phyloP scores from a whole-genome alignment of 2,797 vertebrate genomes.

The Babyrousa celebensis region DNA sequence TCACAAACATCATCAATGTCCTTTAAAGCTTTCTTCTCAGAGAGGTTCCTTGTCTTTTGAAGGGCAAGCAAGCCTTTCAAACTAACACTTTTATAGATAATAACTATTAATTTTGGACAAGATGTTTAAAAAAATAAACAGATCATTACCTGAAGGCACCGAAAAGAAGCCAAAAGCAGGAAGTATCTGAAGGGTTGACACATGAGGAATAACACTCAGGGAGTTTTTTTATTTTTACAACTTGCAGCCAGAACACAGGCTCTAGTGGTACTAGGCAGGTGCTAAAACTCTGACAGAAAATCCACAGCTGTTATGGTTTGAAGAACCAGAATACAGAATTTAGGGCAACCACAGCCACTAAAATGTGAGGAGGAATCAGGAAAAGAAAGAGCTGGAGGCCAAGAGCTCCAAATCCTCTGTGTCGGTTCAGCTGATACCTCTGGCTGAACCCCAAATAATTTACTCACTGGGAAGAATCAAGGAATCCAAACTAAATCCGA shows the following conservation, averaged over 20 bases:
- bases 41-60: not conserved
- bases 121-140: not conserved
- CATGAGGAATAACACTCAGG: not conserved
- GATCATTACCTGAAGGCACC: not conserved
- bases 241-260: not conserved
- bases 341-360: not conserved
- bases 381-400: not conserved
- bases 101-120: not conserved
- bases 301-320: not conserved
- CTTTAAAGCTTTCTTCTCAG: not conserved
- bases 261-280: not conserved
- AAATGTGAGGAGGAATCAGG: not conserved
- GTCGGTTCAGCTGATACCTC: not conserved
- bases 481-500: not conserved
- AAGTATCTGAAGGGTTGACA: not conserved
- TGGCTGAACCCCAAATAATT: not conserved
- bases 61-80: not conserved
- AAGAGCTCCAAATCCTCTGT: not conserved
- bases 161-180: not conserved
- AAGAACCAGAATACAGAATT: not conserved
- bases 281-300: not conserved
- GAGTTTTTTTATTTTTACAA: not conserved
- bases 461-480: not conserved
- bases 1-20: not conserved
- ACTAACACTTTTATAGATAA: not conserved